phyloP scores from a whole-genome alignment of 2,888 invertebrate species.

The Neocrepidodera transversa region DNA sequence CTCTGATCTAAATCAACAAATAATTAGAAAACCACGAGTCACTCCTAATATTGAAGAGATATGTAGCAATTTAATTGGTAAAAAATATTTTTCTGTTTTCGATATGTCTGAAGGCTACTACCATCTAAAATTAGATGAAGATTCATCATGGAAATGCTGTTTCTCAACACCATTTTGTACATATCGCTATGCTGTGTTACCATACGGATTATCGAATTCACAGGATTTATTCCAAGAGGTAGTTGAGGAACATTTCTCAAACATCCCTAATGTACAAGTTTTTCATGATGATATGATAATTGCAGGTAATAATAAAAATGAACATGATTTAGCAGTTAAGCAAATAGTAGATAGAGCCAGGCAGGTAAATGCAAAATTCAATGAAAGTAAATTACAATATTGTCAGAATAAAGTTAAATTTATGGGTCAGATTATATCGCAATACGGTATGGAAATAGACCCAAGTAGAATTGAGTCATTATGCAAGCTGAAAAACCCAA shows the following conservation, averaged over 20 bases:
- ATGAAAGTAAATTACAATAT: conserved; percentile 29
- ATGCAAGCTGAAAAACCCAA: background rate
- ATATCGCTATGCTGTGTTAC: background rate
- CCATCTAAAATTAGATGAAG: background rate
- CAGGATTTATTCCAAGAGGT: too few relatives aligned
- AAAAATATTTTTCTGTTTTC: background rate
- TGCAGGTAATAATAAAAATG: conserved; percentile 21
- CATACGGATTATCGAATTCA: background rate
- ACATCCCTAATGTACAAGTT: conserved; percentile 30
- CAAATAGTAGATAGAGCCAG: conserved; percentile 30
- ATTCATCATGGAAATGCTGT: background rate
- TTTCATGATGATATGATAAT: conserved; percentile 39
- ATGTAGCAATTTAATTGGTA: background rate
- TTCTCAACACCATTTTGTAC: too few relatives aligned
- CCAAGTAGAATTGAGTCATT: conserved; percentile 5
- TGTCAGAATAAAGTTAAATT: conserved; percentile 8
- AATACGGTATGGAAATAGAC: conserved; percentile 13
- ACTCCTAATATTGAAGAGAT: background rate
- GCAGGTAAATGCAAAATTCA: conserved; percentile 34
- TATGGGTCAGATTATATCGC: conserved; percentile 9
- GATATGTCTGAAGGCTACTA: background rate
- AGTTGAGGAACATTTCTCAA: too few relatives aligned
- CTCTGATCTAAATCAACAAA: conserved; percentile 25
- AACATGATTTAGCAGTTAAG: conserved; percentile 35
- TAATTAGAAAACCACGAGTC: background rate